Evolutionary conservation across 2,797 vertebrate genomes (phyloP).

Genomic region (Hyperoplus lanceolatus): DNA sequence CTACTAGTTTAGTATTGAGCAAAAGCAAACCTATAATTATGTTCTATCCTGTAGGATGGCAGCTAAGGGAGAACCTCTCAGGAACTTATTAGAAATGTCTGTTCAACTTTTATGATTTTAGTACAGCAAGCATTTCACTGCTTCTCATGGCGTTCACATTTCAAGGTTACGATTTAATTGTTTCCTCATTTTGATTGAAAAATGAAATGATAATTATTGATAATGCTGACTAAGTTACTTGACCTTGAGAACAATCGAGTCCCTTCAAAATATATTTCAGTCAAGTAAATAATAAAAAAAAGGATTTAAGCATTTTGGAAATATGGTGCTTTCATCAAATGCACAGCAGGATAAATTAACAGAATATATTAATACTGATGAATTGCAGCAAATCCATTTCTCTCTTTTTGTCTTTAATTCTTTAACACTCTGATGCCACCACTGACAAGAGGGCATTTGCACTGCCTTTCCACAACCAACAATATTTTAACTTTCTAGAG

Average conservation of each 20-base stretch:
- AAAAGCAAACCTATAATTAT: slow-evolving; percentile 60
- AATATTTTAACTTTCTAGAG: neutral
- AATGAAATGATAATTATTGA: neutral
- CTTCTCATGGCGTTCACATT: slow-evolving; percentile 21
- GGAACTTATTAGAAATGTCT: slow-evolving; percentile 46
- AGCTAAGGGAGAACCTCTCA: slow-evolving; percentile 42
- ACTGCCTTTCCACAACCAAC: neutral
- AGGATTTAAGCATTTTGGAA: slow-evolving; percentile 2
- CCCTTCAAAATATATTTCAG: slow-evolving; percentile 8
- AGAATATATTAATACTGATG: slow-evolving; percentile 35
- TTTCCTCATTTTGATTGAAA: slow-evolving; percentile 28
- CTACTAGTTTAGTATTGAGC: slow-evolving; percentile 63
- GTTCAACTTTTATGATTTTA: slow-evolving; percentile 34
- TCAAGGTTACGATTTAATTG: neutral
- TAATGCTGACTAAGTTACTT: neutral
- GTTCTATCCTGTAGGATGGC: slow-evolving; percentile 40
- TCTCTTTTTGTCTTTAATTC: slow-evolving; percentile 10
- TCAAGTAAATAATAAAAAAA: neutral
- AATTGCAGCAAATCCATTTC: slow-evolving; percentile 12
- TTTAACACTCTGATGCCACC: neutral
- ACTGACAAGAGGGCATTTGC: neutral
- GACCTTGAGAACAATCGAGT: neutral
- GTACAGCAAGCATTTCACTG: slow-evolving; percentile 17
- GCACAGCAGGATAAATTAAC: neutral
- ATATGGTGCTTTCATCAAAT: neutral